Evolutionary conservation across 2,888 invertebrate species (phyloP).

Genomic region (Blomia tropicalis): DNA sequence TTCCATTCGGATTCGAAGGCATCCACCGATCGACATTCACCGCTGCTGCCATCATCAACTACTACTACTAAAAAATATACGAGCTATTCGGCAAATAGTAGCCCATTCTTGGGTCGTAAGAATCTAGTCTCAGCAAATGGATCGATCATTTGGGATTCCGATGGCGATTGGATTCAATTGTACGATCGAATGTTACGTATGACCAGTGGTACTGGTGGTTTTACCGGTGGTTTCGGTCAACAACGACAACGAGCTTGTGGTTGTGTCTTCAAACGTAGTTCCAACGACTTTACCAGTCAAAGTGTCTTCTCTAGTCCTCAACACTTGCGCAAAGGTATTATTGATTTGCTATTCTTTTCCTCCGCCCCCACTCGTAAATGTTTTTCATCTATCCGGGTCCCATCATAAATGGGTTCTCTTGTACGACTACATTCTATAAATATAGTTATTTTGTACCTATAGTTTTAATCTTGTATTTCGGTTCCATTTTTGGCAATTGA

Average conservation of each 20-base stretch:
- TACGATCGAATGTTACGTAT: slow-evolving; percentile 43
- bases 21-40: slow-evolving; percentile 22
- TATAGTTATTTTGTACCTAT: too few species aligned
- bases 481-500: too few species aligned
- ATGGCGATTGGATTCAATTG: slow-evolving; percentile 42
- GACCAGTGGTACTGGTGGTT: too few species aligned
- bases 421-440: too few species aligned
- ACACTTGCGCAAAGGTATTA: slow-evolving; percentile 12
- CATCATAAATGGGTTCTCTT: too few species aligned
- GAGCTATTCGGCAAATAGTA: slow-evolving; percentile 6
- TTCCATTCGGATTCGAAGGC: slow-evolving; percentile 22
- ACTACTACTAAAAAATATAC: neutral
- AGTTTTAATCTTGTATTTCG: too few species aligned
- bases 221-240: slow-evolving; percentile 32
- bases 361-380: too few species aligned
- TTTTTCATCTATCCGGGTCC: too few species aligned
- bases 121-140: slow-evolving; percentile 27
- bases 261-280: slow-evolving; percentile 31
- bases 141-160: slow-evolving; percentile 37
- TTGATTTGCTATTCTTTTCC: too few species aligned
- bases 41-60: neutral
- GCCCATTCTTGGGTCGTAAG: slow-evolving; percentile 13
- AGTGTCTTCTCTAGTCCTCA: slow-evolving; percentile 4
- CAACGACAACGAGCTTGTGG: slow-evolving; percentile 35
- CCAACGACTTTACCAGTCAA: slow-evolving; percentile 25